Percentiles rank a stretch among this genome's conserved stretches.
Conservation (phyloP, 2,888 invertebrate species). For the Antitype chi region DNA sequence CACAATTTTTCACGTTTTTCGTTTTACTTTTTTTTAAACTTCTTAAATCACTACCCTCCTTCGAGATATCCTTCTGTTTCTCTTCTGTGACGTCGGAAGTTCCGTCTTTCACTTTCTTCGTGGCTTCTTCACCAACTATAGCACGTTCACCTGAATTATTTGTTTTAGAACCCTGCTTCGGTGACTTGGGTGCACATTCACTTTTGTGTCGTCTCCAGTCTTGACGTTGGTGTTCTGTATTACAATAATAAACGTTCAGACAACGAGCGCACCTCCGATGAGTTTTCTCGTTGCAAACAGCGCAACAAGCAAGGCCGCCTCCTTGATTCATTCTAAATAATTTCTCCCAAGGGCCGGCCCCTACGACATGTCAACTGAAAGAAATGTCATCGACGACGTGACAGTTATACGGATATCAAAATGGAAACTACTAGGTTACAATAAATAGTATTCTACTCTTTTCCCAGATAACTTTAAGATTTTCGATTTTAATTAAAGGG, state of each 20-base stretch:
- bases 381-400: slow-evolving; percentile 74
- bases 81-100: slow-evolving; percentile 62
- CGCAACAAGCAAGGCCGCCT: slow-evolving; percentile 88
- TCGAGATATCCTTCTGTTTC: slow-evolving; percentile 63
- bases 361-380: slow-evolving; percentile 74
- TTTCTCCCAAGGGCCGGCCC: slow-evolving; percentile 79
- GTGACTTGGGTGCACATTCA: slow-evolving; percentile 89
- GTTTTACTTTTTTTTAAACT: slow-evolving; percentile 77
- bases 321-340: slow-evolving; percentile 89
- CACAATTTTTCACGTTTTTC: slow-evolving; percentile 77
- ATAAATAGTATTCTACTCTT: not conserved
- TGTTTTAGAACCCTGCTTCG: slow-evolving; percentile 78
- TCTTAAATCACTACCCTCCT: slow-evolving; percentile 75
- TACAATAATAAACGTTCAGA: slow-evolving; percentile 94
- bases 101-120: slow-evolving; percentile 74
- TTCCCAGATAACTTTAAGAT: not conserved
- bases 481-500: not conserved
- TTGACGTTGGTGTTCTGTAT: slow-evolving; percentile 94
- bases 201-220: slow-evolving; percentile 95
- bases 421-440: not conserved
- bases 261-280: slow-evolving; percentile 94
- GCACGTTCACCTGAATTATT: slow-evolving; percentile 76
- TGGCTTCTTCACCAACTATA: slow-evolving; percentile 72
- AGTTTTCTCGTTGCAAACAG: slow-evolving; percentile 91
- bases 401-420: slow-evolving; percentile 57